phyloP scores from a whole-genome alignment of 2,797 vertebrate species.

The Cuculus canorus region DNA sequence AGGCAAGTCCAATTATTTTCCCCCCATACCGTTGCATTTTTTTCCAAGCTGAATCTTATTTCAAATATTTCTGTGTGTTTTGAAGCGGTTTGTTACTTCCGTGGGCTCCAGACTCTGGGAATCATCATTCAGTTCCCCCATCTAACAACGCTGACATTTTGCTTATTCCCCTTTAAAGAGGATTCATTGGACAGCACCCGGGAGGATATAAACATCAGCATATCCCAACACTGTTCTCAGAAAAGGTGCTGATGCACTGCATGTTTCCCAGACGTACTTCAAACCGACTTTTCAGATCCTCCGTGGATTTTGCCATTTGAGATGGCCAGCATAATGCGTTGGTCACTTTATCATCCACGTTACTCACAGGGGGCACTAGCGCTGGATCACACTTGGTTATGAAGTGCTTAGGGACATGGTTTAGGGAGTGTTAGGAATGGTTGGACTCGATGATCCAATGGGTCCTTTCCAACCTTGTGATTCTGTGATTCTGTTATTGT shows the following conservation, averaged over 20 bases:
- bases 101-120: background rate
- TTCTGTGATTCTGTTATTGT: too few relatives aligned
- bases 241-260: background rate
- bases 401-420: too few relatives aligned
- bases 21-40: background rate
- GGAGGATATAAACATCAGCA: slow-evolving; percentile 27
- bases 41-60: background rate
- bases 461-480: too few relatives aligned
- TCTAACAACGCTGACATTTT: background rate
- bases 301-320: slow-evolving; percentile 20
- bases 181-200: background rate
- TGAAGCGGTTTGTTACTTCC: background rate
- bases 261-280: background rate
- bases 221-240: background rate
- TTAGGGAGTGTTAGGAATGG: too few relatives aligned
- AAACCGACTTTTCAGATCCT: slow-evolving; percentile 2
- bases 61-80: background rate
- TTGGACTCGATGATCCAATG: too few relatives aligned
- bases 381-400: rapidly evolving
- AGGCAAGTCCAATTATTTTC: background rate
- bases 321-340: background rate
- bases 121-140: background rate
- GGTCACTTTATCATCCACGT: background rate
- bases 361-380: background rate
- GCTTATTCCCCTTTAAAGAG: slow-evolving; percentile 1